Conservation (phyloP, 30 jellyfish, hydroid and myxozoan genomes). For the Chrysaora quinquecirrha region DNA sequence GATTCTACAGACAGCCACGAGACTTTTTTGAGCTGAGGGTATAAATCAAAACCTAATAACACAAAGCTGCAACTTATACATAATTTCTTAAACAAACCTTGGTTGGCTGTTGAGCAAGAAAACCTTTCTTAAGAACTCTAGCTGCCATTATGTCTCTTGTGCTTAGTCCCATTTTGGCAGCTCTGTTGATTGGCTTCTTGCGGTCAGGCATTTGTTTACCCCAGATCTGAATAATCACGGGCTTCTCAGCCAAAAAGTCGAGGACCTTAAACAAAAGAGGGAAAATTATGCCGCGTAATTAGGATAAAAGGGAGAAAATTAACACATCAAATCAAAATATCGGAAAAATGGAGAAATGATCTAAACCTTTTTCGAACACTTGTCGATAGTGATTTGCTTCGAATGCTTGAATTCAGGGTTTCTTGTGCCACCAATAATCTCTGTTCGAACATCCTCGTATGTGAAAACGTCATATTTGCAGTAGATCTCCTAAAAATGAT, state of each 20-base stretch:
- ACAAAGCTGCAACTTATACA: no score
- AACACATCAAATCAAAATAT: no score
- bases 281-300: no score
- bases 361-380: constrained; percentile 72
- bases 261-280: no score
- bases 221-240: constrained; percentile 74
- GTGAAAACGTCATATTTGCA: constrained; percentile 76
- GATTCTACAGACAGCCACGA: no score
- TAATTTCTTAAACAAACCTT: constrained; percentile 29
- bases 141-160: constrained; percentile 88
- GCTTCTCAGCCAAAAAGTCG: constrained; percentile 62
- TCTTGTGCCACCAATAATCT: constrained; percentile 55
- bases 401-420: constrained; percentile 75
- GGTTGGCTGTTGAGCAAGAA: constrained; percentile 53
- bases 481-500: constrained; percentile 60
- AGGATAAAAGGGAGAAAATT: no score
- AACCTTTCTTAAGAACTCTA: constrained; percentile 68
- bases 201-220: constrained; percentile 82
- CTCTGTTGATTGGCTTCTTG: constrained; percentile 67
- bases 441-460: constrained; percentile 64
- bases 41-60: no score
- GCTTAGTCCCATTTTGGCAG: constrained; percentile 75
- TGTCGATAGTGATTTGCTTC: constrained; percentile 75
- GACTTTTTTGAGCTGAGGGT: no score
- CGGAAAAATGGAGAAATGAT: no score